Evolutionary conservation across 2,113 vertebrate species (phyloP).

Genomic region (Hyaena hyaena): DNA sequence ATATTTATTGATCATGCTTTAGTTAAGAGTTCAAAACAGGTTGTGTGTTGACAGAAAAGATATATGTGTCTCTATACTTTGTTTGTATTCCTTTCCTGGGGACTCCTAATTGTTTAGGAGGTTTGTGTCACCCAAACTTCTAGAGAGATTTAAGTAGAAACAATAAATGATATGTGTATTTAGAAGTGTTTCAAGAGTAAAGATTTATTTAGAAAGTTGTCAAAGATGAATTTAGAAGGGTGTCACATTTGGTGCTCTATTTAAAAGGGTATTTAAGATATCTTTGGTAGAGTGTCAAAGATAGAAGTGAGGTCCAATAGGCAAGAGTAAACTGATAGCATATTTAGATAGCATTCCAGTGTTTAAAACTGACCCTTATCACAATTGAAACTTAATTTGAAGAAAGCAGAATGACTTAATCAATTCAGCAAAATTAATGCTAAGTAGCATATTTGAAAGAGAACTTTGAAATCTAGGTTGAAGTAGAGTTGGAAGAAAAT

Average conservation of each 20-base stretch:
- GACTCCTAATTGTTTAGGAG: neutral
- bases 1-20: neutral
- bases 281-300: neutral
- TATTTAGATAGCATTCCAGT: neutral
- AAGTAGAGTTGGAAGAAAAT: neutral
- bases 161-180: neutral
- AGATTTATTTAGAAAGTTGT: conserved; percentile 21
- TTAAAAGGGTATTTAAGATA: conserved; percentile 12
- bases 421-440: conserved; percentile 38
- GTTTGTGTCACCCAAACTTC: neutral
- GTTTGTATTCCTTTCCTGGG: neutral
- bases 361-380: neutral
- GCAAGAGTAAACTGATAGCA: neutral
- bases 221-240: neutral
- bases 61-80: neutral
- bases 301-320: neutral
- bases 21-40: neutral
- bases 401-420: conserved; percentile 6
- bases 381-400: neutral
- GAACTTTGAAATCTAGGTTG: neutral
- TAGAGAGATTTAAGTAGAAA: neutral
- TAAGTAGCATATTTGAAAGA: conserved; percentile 1
- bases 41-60: neutral
- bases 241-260: neutral
- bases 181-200: conserved; percentile 32